phyloP scores from a whole-genome alignment of 2,888 invertebrate genomes.

The Dynastes hyllus region DNA sequence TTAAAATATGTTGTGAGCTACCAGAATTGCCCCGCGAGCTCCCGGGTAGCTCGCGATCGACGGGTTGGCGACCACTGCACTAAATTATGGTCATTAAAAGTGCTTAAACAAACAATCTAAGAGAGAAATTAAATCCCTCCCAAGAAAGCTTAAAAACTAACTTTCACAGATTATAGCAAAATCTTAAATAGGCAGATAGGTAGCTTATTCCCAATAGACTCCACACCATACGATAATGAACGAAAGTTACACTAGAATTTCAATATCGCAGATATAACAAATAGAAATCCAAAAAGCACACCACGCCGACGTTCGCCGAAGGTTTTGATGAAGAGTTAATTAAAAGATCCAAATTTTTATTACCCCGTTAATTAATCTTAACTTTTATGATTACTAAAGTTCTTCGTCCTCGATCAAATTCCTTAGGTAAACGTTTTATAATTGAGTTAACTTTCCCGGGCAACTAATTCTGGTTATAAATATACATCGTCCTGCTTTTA shows the following conservation, averaged over 20 bases:
- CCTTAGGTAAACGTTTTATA: slow-evolving; percentile 31
- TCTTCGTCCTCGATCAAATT: slow-evolving; percentile 26
- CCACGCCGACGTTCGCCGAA: slow-evolving; percentile 5
- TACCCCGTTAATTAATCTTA: slow-evolving; percentile 50
- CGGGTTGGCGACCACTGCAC: too few species aligned
- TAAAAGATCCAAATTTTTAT: slow-evolving; percentile 51
- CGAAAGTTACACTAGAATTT: background rate
- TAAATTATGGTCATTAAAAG: too few species aligned
- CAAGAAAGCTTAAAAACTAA: too few species aligned
- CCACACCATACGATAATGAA: background rate
- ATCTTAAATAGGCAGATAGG: too few species aligned
- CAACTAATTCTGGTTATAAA: slow-evolving; percentile 11
- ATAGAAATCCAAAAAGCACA: background rate
- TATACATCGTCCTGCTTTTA: background rate
- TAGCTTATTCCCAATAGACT: background rate
- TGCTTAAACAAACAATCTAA: too few species aligned
- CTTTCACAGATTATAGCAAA: too few species aligned
- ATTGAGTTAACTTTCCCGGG: slow-evolving; percentile 16
- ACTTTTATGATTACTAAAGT: slow-evolving; percentile 49
- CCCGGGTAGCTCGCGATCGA: too few species aligned
- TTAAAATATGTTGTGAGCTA: too few species aligned
- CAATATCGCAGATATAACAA: background rate
- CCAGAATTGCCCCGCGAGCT: too few species aligned
- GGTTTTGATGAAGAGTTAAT: slow-evolving; percentile 40
- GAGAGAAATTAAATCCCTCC: too few species aligned